A percentile compares a stretch with the other conserved stretches of the same genome.
These are phyloP conservation scores for Delia radicum DNA, from an alignment of 1,140 invertebrate genomes.

Conservation along the genomic window DNA sequence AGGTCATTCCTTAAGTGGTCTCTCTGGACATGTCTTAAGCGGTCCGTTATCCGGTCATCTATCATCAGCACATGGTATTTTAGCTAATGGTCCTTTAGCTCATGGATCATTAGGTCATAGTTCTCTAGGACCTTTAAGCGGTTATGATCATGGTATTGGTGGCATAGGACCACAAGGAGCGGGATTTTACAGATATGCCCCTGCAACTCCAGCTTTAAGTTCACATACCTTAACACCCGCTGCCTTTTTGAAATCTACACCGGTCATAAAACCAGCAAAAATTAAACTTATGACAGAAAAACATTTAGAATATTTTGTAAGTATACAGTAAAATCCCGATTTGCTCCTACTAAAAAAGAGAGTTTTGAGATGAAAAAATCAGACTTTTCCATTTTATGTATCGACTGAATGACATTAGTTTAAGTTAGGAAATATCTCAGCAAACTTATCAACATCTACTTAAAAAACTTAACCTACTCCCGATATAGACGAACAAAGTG, in stretches of 20 bases:
- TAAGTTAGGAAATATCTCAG: no score
- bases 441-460: no score
- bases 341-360: no score
- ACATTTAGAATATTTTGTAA: conserved; percentile 63
- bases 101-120: background rate
- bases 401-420: no score
- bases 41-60: background rate
- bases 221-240: conserved; percentile 38
- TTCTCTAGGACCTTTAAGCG: conserved; percentile 32
- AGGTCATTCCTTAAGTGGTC: background rate
- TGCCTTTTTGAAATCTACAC: conserved; percentile 47
- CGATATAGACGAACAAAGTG: no score
- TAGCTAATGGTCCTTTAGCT: conserved; percentile 26
- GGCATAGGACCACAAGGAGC: conserved; percentile 45
- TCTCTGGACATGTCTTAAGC: background rate
- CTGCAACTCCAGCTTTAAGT: conserved; percentile 36
- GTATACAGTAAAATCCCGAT: no score
- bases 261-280: conserved; percentile 39
- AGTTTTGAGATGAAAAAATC: no score
- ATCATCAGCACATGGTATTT: background rate
- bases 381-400: no score
- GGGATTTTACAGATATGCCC: conserved; percentile 50
- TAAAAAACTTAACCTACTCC: no score
- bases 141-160: conserved; percentile 41
- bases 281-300: conserved; percentile 61